Base-by-base conservation (phyloP, 2,888 invertebrate species). In the Danaus chrysippus region DNA sequence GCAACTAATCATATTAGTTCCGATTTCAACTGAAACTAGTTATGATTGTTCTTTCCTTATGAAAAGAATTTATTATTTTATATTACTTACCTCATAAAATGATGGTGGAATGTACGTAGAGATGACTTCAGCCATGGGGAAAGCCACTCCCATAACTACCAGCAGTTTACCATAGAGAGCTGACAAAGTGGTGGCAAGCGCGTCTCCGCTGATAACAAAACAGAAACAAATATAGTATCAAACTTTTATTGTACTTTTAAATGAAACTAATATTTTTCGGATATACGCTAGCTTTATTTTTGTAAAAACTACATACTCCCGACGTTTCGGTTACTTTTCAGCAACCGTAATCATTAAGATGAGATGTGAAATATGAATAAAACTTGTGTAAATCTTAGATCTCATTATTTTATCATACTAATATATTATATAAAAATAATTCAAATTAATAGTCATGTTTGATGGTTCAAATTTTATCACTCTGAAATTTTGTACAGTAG, bases 71-170 rank as follows among this genome's bases (percentile, higher is more conserved):
- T 34, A 8, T 0, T 34, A 34, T 34, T 34, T 34, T 5, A 34
- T 34, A 34, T 34, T 13, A 76, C 84, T 85, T 82, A 95, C 96
- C 93, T 97, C 97, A 87, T 97, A 98, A 87, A 97, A 97, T 42
- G 97, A 96, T 69, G 97, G 96, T 76, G 98, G 97, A 81, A 98
- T 97, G 87, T 97, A 96, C 19, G 97, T 96, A 54, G 97, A 97
- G 81, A 98, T 97, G 73, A 98, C 97, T 92, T 98, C 98, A 67
- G 98, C 97, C 95, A 98, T 95, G 58, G 98, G 98, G 86, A 98
- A 97, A 13, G 98, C 97, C 69, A 97, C 95, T 1, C 98, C 98
- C 96, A 98, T 96, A 55, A 98, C 97, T 52, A 98, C 97, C 73
- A 98, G 88, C 58, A 98, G 92, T 87, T 98, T 97, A 55, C 97